A percentile compares a stretch with the other conserved stretches of the same genome.
These are phyloP conservation scores for Mus caroli DNA, from an alignment of 2,797 vertebrate genomes.

Conservation along the genomic window DNA sequence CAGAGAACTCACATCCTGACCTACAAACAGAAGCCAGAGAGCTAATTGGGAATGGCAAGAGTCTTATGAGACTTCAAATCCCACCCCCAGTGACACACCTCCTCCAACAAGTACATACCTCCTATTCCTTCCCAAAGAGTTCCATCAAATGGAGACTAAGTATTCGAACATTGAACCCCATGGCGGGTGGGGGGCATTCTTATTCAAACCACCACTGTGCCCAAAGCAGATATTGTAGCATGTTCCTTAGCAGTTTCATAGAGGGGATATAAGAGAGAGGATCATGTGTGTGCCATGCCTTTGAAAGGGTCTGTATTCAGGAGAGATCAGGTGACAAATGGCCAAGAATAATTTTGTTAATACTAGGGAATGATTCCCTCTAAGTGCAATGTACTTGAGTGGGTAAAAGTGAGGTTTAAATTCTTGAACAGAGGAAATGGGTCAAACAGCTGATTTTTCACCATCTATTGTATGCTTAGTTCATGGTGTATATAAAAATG, in stretches of 20 bases:
- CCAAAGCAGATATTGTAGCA: not conserved
- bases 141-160: not conserved
- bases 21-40: not conserved
- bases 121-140: not conserved
- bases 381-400: not conserved
- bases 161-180: not conserved
- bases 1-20: not conserved
- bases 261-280: not conserved
- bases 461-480: not conserved
- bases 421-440: not conserved
- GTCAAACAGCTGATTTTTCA: not conserved
- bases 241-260: accelerated
- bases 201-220: not conserved
- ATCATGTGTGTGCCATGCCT: not conserved
- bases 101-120: not conserved
- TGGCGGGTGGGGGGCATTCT: not conserved
- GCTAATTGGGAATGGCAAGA: not conserved
- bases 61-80: too few relatives aligned
- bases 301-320: not conserved
- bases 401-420: not conserved
- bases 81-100: not conserved
- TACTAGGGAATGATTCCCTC: not conserved
- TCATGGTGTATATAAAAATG: not conserved
- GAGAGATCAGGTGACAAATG: not conserved
- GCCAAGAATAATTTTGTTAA: not conserved